Conservation (phyloP, 2,113 vertebrate species). For the Catharus fuscescens region DNA sequence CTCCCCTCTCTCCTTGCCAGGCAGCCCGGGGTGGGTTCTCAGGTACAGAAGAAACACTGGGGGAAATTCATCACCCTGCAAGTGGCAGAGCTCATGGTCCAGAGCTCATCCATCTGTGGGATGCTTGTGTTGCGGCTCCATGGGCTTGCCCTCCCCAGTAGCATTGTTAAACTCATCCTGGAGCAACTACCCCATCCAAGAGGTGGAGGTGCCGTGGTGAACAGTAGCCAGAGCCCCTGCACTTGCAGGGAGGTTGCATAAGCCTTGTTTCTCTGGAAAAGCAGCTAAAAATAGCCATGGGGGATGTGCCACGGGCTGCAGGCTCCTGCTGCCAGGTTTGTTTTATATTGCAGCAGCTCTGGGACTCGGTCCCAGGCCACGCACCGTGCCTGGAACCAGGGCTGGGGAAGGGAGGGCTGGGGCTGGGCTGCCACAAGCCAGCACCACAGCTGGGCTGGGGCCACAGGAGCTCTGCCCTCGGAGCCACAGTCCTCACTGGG, state of each 20-base stretch:
- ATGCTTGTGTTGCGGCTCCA: rapidly evolving
- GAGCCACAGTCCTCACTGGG: rapidly evolving
- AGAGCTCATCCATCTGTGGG: neutral
- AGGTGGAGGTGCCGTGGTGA: rapidly evolving
- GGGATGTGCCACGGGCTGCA: neutral
- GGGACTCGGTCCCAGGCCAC: neutral
- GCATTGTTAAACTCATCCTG: neutral
- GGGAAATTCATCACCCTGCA: rapidly evolving
- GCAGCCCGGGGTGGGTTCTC: neutral
- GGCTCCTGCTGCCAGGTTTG: neutral
- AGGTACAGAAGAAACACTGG: neutral
- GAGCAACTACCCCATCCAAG: neutral
- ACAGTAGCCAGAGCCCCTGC: neutral
- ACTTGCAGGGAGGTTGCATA: neutral
- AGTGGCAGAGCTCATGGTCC: neutral
- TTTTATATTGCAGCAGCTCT: neutral
- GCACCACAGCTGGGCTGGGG: neutral
- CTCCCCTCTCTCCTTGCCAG: neutral
- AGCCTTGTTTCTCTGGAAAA: constrained; percentile 19
- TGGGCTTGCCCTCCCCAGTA: neutral
- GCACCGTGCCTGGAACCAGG: neutral
- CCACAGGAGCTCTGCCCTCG: neutral
- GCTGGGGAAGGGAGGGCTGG: rapidly evolving
- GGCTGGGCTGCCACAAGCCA: neutral
- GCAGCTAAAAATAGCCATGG: constrained; percentile 38